Percentiles rank a stretch among this genome's conserved stretches.
These are phyloP conservation scores for Luffia ferchaultella DNA, from an alignment of 2,888 invertebrate genomes.

Conservation along the genomic window DNA sequence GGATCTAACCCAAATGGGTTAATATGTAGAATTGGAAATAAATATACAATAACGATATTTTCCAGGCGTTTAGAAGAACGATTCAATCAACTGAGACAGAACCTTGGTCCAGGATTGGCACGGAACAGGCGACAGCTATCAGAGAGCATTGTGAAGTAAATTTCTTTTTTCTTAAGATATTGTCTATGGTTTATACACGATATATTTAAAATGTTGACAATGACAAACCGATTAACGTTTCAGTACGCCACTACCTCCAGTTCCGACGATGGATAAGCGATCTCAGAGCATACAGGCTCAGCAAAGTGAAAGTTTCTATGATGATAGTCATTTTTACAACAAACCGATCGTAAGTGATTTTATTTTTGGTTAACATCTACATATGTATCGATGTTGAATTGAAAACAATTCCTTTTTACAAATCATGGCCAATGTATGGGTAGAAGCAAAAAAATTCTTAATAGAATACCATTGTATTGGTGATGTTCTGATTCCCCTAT, in stretches of 20 bases:
- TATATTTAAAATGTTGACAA: background rate
- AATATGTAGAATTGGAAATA: too few relatives aligned
- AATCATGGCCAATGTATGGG: too few relatives aligned
- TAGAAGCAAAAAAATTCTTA: too few relatives aligned
- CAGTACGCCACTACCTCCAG: constrained; percentile 83
- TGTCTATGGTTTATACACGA: background rate
- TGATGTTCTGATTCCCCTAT: too few relatives aligned
- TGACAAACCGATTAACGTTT: background rate
- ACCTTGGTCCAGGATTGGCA: constrained; percentile 71
- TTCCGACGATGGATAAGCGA: constrained; percentile 75
- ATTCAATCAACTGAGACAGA: constrained; percentile 84
- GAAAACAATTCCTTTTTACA: background rate
- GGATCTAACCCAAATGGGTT: too few relatives aligned
- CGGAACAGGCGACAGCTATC: constrained; percentile 73
- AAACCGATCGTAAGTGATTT: constrained; percentile 68
- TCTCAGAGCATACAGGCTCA: constrained; percentile 58
- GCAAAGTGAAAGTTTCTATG: constrained; percentile 56
- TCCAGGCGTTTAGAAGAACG: constrained; percentile 83
- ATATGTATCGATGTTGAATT: background rate
- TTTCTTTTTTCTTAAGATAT: constrained; percentile 4
- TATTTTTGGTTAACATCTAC: background rate
- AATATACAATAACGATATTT: too few relatives aligned
- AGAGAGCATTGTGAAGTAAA: constrained; percentile 84
- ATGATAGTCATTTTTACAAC: constrained; percentile 76
- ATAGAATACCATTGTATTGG: too few relatives aligned